A percentile compares a stretch with the other conserved stretches of the same genome.
Evolutionary conservation across 1,140 invertebrate species (phyloP).

Genomic region (Andrena cerasifolii): DNA sequence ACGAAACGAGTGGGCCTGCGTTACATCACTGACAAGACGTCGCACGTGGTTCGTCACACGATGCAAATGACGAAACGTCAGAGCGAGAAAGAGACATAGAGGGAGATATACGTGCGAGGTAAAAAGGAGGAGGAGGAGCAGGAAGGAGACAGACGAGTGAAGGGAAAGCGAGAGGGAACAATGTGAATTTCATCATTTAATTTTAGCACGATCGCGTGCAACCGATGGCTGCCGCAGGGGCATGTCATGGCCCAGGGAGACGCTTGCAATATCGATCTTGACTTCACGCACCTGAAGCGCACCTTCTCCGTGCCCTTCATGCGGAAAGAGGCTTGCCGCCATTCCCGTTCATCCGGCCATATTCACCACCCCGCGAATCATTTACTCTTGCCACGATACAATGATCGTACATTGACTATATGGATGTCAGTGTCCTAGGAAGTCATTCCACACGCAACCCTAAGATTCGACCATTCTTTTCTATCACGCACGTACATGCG

Average conservation of each 20-base stretch:
- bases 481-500: too few species aligned
- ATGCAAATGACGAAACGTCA: constrained; percentile 4
- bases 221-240: constrained; percentile 56
- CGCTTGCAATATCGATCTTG: constrained; percentile 65
- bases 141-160: neutral
- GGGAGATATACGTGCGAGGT: too few species aligned
- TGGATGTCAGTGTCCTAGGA: neutral
- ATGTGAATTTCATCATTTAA: constrained; percentile 51
- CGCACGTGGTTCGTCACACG: constrained; percentile 4
- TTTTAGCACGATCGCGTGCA: constrained; percentile 63
- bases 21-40: constrained; percentile 36
- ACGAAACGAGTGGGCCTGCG: neutral
- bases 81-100: neutral
- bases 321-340: constrained; percentile 31
- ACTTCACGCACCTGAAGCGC: constrained; percentile 63
- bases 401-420: neutral
- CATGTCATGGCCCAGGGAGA: constrained; percentile 60
- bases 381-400: neutral
- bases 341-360: constrained; percentile 2
- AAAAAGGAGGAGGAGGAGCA: neutral
- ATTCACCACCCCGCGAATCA: neutral
- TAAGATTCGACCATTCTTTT: neutral
- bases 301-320: constrained; percentile 25
- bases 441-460: neutral
- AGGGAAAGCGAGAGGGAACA: neutral